These are phyloP conservation scores for Helobdella robusta DNA, from an alignment of 2,888 invertebrate genomes.

Conservation along the genomic window DNA sequence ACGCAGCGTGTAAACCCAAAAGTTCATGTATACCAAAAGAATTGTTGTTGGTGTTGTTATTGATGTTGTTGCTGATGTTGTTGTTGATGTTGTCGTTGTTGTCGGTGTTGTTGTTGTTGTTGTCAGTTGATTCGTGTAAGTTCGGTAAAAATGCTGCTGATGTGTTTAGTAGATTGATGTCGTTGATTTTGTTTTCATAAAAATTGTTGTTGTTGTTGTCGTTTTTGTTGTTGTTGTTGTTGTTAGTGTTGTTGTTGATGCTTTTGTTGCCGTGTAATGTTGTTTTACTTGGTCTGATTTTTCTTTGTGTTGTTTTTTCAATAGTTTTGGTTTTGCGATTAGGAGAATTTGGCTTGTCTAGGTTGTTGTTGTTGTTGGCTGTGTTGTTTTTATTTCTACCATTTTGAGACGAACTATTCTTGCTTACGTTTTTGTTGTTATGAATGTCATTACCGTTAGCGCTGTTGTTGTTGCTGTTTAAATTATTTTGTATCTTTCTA, in stretches of 20 bases:
- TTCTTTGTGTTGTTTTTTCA: background rate
- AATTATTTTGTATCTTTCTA: no score
- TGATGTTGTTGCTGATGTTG: background rate
- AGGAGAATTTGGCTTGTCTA: no score
- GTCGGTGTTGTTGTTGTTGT: no score
- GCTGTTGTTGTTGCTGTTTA: background rate
- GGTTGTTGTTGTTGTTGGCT: background rate
- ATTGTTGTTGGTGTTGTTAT: background rate
- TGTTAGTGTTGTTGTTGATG: no score
- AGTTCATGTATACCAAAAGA: conserved; percentile 22
- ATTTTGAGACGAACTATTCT: background rate
- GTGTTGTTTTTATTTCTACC: background rate
- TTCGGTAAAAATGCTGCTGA: background rate
- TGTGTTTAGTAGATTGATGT: background rate
- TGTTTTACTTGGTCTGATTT: background rate
- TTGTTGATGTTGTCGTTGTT: no score
- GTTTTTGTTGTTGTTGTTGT: no score
- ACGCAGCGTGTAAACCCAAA: conserved; percentile 8
- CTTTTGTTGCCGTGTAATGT: no score
- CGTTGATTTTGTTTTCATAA: background rate
- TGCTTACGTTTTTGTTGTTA: background rate
- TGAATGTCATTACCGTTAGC: background rate
- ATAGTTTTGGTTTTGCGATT: no score
- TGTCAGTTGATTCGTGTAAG: background rate
- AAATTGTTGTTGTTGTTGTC: no score